Percentiles rank a stretch among this genome's conserved stretches.
Evolutionary conservation across 2,888 invertebrate species (phyloP).

Genomic region (Tetrapedia diversipes): DNA sequence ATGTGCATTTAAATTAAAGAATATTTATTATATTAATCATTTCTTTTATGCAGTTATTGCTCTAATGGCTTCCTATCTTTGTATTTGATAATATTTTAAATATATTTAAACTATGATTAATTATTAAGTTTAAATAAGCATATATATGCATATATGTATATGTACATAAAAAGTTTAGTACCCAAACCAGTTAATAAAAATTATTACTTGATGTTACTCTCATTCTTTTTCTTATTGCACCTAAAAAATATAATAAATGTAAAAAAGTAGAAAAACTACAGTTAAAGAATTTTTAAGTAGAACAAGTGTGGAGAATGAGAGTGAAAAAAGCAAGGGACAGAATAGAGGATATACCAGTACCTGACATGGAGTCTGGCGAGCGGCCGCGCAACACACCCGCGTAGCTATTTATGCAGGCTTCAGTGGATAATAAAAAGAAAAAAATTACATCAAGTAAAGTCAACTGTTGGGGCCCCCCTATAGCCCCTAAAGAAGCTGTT

Average conservation of each 20-base stretch:
- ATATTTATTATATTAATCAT: conserved; percentile 21
- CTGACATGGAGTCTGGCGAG: conserved; percentile 92
- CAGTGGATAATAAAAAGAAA: conserved; percentile 82
- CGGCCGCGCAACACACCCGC: conserved; percentile 95
- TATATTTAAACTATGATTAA: conserved; percentile 11
- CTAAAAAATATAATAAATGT: conserved; percentile 32
- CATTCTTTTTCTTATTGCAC: conserved; percentile 50
- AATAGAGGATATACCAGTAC: conserved; percentile 87
- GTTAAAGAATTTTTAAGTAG: conserved; percentile 26
- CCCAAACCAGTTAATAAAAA: conserved; percentile 42
- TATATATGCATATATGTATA: too few relatives aligned
- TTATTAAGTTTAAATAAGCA: conserved; percentile 4
- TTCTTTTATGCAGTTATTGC: neutral
- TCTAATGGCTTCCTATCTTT: neutral
- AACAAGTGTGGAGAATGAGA: conserved; percentile 58
- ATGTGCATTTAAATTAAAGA: neutral
- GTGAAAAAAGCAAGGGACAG: conserved; percentile 69
- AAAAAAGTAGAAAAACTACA: conserved; percentile 16
- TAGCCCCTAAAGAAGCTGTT: conserved; percentile 65
- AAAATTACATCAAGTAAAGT: conserved; percentile 81
- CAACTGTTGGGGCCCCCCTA: conserved; percentile 67
- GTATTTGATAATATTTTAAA: conserved; percentile 12
- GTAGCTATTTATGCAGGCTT: conserved; percentile 88
- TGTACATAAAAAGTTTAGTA: conserved; percentile 20
- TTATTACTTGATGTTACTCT: conserved; percentile 49